Percentiles rank a stretch among this genome's conserved stretches.
Evolutionary conservation across 2,888 invertebrate genomes (phyloP).

Genomic region (Synanthedon tipuliformis): DNA sequence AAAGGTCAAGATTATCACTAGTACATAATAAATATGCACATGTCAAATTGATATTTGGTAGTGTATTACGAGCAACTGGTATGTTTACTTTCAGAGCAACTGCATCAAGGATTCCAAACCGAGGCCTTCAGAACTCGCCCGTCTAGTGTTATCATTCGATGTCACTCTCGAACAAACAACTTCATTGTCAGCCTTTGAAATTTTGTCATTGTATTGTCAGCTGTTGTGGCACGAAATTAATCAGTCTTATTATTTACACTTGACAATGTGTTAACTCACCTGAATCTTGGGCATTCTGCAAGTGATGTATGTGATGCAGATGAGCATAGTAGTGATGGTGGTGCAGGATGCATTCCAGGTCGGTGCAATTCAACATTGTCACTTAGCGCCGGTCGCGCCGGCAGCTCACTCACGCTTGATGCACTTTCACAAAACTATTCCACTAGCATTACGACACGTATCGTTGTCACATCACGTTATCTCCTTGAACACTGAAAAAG

Average conservation of each 20-base stretch:
- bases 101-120: conserved; percentile 26
- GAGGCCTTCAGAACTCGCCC: conserved; percentile 15
- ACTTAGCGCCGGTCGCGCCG: conserved; percentile 43
- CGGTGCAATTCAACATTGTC: conserved; percentile 81
- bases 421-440: conserved; percentile 69
- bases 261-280: conserved; percentile 38
- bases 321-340: conserved; percentile 81
- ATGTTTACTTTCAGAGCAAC: conserved; percentile 13
- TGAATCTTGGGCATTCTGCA: conserved; percentile 75
- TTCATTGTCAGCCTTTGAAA: conserved; percentile 34
- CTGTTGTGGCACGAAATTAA: conserved; percentile 19
- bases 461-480: conserved; percentile 68
- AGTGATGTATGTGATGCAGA: conserved; percentile 77
- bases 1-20: conserved; percentile 45
- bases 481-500: conserved; percentile 41
- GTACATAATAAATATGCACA: conserved; percentile 17
- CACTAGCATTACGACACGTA: conserved; percentile 56
- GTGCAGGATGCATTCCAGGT: conserved; percentile 81
- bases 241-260: background rate
- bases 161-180: conserved; percentile 32
- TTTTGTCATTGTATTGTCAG: conserved; percentile 35
- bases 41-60: conserved; percentile 18
- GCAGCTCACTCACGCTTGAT: conserved; percentile 52
- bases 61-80: conserved; percentile 19
- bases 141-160: conserved; percentile 44